Evolutionary conservation across 2,888 invertebrate genomes (phyloP).

Genomic region (Parascotia fuliginaria): DNA sequence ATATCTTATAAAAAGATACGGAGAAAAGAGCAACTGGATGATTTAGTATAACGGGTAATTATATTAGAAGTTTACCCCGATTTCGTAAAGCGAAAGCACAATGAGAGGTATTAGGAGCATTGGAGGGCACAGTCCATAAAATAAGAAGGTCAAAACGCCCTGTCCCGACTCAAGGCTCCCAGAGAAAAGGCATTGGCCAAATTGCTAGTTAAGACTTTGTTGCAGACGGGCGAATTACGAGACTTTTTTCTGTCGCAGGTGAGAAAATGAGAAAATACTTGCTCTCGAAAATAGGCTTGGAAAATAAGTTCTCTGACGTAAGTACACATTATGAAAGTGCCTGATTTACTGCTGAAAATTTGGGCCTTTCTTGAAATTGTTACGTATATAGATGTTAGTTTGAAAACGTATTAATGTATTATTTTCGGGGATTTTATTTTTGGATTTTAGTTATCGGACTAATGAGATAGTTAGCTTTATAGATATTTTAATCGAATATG

Average conservation of each 20-base stretch:
- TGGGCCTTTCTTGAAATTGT: too few relatives aligned
- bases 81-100: conserved; percentile 43
- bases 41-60: conserved; percentile 24
- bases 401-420: too few relatives aligned
- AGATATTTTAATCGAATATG: too few relatives aligned
- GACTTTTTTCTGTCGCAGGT: conserved; percentile 23
- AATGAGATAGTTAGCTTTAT: too few relatives aligned
- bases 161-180: conserved; percentile 46
- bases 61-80: conserved; percentile 16
- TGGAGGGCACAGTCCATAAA: conserved; percentile 57
- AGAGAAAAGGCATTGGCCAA: conserved; percentile 44
- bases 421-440: neutral
- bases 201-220: conserved; percentile 31
- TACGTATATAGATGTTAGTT: too few relatives aligned
- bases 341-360: too few relatives aligned
- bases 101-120: conserved; percentile 55
- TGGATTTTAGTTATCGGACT: too few relatives aligned
- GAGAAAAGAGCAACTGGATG: neutral
- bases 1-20: too few relatives aligned
- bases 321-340: conserved; percentile 8
- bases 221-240: conserved; percentile 37
- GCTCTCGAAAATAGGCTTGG: neutral
- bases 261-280: conserved; percentile 20
- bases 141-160: conserved; percentile 58
- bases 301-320: conserved; percentile 5